Base-by-base conservation (phyloP, 1,140 invertebrate genomes). In the Rhagoletis zephyria region DNA sequence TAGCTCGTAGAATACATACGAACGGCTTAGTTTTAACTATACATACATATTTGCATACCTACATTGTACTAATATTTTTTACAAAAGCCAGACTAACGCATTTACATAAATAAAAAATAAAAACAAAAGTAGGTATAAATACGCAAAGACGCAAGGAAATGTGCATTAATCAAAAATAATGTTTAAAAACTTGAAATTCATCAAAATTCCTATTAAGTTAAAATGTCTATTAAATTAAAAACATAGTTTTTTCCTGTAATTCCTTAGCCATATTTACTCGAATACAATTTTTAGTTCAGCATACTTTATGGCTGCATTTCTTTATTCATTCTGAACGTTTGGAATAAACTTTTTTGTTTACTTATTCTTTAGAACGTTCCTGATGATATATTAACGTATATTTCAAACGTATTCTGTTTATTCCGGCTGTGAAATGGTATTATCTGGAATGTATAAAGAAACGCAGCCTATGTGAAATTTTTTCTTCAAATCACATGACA, bases 191-290 rank as follows among this genome's bases (percentile, higher is more conserved):
- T 30, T 19, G 48, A 81, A 74, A 48, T 30, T 30, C 14, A 6
- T 81, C n/a, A 42, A 48, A 74, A 19, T 3, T 81, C 74, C 48
- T 81, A 56, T 81, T 81, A 51, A 81, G n/a, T 59, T 59, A 81
- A 59, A 56, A 56, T 56, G 45, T 48, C 16, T 30, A 81, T 81
- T 81, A 30, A 56, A 9, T n/a, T 45, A 9, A 74, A 81, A 56
- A 81, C 3, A 3, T 6, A 9, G 40, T 6, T 30, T 67, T 67
- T 64, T n/a, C 40, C 30, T 67, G 1, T 19, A 16, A 67, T 67
- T 2, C 7, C 16, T 51, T 81, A 19, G 74, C 74, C 74, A 81
- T 81, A 81, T 51, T 51, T 59, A 59, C 51, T 81, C 74, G 74
- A 81, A 81, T 81, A 77, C 10, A 77, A 45, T 48, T 30, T 77